Evolutionary conservation across 1,140 invertebrate genomes (phyloP), one percentile per base, ranked within the genome.

Genomic region (Littorina saxatilis): DNA sequence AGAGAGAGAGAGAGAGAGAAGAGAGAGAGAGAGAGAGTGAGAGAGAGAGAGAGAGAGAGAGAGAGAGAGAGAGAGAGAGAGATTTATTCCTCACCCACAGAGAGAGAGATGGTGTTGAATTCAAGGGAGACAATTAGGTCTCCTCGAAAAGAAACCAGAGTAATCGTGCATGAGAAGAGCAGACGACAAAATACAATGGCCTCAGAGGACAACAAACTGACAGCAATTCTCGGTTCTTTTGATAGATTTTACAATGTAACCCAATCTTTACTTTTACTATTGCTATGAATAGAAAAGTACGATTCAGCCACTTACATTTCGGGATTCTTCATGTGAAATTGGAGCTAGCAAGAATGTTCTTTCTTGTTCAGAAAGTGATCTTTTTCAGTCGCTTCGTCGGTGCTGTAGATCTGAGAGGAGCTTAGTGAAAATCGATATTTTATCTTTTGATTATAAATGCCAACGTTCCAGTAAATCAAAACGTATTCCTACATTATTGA

Each of bases 231-330:
- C 35, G 5, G 1, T 32, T 39, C 32, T 13, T 68, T 68, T 39
- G 66, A 68, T 39, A 7, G 35, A 39, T 68, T 68, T 68, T 68
- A 40, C 35, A 39, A 40, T 39, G 66, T 68, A 23, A 68, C 32
- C 23, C 5, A 7, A 58, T 58, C 5, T 58, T 27, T 23, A 27
- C 23, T 23, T 58, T 20, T 58, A 58, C n/a, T 58, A 23, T 23
- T 58, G 4, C n/a, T 58, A 20, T 58, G 55, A 58, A 58, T 13
- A 58, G 9, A 23, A 58, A 58, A 5, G 55, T 58, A 23, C 9
- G 9, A 50, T 50, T 50, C 47, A 11, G 20, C 47, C 9, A 50
- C 47, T 50, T 50, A 50, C 20, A 50, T 50, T 50, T 50, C 20
- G 47, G 20, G 47, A 58, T 58, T 27, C 4, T 20, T 4, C 7